Conservation (phyloP, 2,888 invertebrate species). For the Tetramorium bicarinatum region DNA sequence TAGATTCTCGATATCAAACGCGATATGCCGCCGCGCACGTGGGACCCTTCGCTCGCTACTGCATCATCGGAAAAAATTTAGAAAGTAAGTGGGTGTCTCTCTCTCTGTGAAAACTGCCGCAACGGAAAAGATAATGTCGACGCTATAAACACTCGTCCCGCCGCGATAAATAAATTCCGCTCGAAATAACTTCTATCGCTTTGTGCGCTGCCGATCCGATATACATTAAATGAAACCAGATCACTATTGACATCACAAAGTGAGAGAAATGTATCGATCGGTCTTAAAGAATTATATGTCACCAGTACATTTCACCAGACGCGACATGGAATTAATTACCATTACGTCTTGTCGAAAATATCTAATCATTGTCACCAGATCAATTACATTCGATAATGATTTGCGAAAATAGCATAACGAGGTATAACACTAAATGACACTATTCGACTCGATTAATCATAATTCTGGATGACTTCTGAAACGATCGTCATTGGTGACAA, state of each 20-base stretch:
- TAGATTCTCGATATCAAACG: slow-evolving; percentile 33
- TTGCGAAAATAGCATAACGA: neutral
- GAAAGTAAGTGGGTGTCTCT: slow-evolving; percentile 65
- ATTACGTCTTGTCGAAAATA: slow-evolving; percentile 53
- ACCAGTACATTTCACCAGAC: slow-evolving; percentile 38
- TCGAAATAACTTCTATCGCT: slow-evolving; percentile 66
- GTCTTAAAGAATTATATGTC: slow-evolving; percentile 63
- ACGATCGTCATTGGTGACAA: neutral
- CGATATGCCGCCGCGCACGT: slow-evolving; percentile 10
- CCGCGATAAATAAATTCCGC: slow-evolving; percentile 75
- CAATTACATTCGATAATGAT: slow-evolving; percentile 12
- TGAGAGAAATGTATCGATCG: slow-evolving; percentile 67
- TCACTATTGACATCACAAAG: slow-evolving; percentile 1
- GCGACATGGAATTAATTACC: slow-evolving; percentile 63
- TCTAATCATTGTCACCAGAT: slow-evolving; percentile 20
- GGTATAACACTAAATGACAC: neutral
- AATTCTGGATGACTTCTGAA: neutral
- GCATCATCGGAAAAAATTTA: slow-evolving; percentile 71
- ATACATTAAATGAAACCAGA: slow-evolving; percentile 66
- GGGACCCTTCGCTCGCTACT: slow-evolving; percentile 34
- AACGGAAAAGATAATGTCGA: slow-evolving; percentile 58
- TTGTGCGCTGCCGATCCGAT: slow-evolving; percentile 70
- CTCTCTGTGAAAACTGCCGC: slow-evolving; percentile 52
- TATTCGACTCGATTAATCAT: neutral
- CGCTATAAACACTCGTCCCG: slow-evolving; percentile 64